These are phyloP conservation scores for Sternotherus odoratus DNA, from an alignment of 2,797 vertebrate genomes.

Conservation along the genomic window DNA sequence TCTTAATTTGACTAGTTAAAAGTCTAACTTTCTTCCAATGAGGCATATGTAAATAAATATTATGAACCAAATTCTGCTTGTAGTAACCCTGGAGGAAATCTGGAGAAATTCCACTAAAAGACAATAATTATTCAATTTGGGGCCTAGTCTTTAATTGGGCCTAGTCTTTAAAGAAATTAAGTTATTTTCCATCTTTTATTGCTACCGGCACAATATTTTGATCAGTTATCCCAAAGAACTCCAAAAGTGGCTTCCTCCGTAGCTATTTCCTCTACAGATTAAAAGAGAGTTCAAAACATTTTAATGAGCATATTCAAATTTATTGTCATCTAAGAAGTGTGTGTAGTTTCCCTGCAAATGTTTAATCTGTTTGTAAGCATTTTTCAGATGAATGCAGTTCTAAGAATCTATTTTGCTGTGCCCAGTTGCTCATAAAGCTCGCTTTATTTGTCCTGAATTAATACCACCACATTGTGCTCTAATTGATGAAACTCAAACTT, in stretches of 20 bases:
- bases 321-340: neutral
- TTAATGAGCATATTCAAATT: neutral
- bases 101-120: neutral
- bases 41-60: neutral
- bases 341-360: neutral
- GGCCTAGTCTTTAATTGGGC: neutral
- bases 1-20: neutral
- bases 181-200: neutral
- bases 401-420: neutral
- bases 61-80: too few relatives aligned
- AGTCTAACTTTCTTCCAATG: neutral
- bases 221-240: neutral
- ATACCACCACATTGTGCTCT: neutral
- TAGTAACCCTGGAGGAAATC: neutral
- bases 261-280: neutral
- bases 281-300: neutral
- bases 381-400: neutral
- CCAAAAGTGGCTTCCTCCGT: neutral
- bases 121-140: neutral
- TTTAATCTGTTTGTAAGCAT: neutral
- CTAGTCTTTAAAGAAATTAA: neutral
- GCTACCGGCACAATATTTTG: neutral
- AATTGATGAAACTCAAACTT: neutral
- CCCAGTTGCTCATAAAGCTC: neutral
- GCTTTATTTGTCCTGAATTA: neutral